These are phyloP conservation scores for Lottia scabra DNA, from an alignment of 2,888 invertebrate species.

Conservation along the genomic window DNA sequence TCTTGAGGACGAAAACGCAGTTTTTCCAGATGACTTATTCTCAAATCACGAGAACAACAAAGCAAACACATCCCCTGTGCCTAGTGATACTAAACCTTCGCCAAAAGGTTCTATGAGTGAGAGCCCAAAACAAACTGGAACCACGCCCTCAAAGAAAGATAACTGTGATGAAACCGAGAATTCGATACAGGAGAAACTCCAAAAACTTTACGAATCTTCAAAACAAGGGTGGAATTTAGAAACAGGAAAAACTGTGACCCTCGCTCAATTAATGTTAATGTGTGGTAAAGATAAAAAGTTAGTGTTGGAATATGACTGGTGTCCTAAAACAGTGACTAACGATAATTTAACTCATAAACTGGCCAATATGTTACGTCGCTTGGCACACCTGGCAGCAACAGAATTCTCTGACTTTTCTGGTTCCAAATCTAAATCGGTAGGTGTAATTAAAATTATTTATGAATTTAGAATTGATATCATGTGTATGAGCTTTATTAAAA, in stretches of 20 bases:
- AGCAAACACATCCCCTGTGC: background rate
- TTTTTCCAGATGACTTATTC: conserved; percentile 54
- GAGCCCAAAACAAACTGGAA: conserved; percentile 8
- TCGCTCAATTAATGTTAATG: conserved; percentile 92
- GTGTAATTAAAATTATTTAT: background rate
- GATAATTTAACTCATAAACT: conserved; percentile 37
- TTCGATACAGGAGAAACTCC: conserved; percentile 7
- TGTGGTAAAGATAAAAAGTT: conserved; percentile 68
- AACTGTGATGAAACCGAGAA: conserved; percentile 10
- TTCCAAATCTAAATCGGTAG: conserved; percentile 4
- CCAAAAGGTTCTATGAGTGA: background rate
- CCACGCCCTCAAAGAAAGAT: conserved; percentile 17
- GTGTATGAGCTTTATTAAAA: no score
- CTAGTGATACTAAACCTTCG: background rate
- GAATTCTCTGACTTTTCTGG: conserved; percentile 55
- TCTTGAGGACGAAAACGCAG: conserved; percentile 56
- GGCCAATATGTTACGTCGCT: conserved; percentile 57
- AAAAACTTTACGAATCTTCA: conserved; percentile 33
- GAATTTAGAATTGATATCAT: background rate
- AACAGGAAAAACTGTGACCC: conserved; percentile 83
- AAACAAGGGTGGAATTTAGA: conserved; percentile 81
- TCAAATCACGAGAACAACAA: conserved; percentile 11
- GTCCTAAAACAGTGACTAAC: conserved; percentile 31
- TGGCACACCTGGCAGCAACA: conserved; percentile 61
- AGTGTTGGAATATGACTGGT: conserved; percentile 70